These are phyloP conservation scores for Leptopterna dolabrata DNA, from an alignment of 2,888 invertebrate genomes.

Conservation along the genomic window DNA sequence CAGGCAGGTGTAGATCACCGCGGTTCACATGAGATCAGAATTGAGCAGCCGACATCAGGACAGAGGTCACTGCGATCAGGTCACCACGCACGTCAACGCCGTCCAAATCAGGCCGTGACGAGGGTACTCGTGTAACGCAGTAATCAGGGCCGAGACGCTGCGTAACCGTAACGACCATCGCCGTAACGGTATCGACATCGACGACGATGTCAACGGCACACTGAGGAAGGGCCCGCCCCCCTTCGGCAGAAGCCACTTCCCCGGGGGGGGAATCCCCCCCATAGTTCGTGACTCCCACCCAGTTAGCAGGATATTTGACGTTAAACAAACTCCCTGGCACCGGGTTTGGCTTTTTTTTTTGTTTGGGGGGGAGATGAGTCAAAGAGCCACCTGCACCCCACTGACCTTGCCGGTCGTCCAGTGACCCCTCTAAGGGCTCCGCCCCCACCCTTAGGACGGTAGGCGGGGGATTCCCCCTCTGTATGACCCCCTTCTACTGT, in stretches of 20 bases:
- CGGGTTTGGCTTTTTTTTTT: background rate
- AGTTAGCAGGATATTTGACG: slow-evolving; percentile 10
- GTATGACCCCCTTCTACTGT: background rate
- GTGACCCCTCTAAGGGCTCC: background rate
- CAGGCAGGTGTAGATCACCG: too few species aligned
- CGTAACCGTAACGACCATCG: too few species aligned
- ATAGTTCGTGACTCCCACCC: background rate
- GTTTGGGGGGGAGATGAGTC: background rate
- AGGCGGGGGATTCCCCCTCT: background rate
- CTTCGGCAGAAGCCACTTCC: background rate
- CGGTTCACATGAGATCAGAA: too few species aligned
- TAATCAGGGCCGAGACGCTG: too few species aligned
- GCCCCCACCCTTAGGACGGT: background rate
- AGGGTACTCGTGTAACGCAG: too few species aligned
- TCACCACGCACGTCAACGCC: too few species aligned
- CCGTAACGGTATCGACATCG: background rate
- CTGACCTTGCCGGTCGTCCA: background rate
- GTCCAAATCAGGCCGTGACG: too few species aligned
- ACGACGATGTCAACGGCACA: background rate
- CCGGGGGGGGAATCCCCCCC: background rate
- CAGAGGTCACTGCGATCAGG: too few species aligned
- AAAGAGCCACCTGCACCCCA: background rate
- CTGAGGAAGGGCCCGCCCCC: background rate
- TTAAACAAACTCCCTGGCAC: background rate
- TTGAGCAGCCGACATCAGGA: too few species aligned